Evolutionary conservation across 2,888 invertebrate species (phyloP).

Genomic region (Caenorhabditis angaria): DNA sequence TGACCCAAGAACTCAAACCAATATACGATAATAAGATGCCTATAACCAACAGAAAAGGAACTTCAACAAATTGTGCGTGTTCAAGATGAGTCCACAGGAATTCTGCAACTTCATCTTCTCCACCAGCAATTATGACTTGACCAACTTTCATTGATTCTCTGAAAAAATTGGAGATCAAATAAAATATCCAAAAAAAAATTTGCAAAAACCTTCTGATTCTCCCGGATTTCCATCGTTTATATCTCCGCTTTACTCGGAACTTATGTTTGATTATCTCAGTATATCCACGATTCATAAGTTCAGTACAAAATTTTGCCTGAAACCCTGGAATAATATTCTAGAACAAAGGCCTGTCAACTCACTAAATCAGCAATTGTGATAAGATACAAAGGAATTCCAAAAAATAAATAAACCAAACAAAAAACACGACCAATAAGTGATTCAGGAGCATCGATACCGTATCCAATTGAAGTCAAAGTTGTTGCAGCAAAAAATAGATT

Average conservation of each 20-base stretch:
- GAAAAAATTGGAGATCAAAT: too few species aligned
- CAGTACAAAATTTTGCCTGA: conserved; percentile 70
- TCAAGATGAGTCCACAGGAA: conserved; percentile 71
- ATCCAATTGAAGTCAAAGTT: conserved; percentile 67
- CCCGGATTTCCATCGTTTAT: conserved; percentile 59
- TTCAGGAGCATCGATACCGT: conserved; percentile 66
- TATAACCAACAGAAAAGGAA: conserved; percentile 66
- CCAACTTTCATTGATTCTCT: conserved; percentile 53
- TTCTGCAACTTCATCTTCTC: conserved; percentile 70
- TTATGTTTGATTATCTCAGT: conserved; percentile 69
- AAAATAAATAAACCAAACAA: conserved; percentile 64
- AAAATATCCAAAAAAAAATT: too few species aligned
- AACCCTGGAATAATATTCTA: not conserved
- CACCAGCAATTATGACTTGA: conserved; percentile 70
- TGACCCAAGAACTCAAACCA: conserved; percentile 55
- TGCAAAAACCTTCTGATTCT: conserved; percentile 43
- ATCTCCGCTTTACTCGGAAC: conserved; percentile 55
- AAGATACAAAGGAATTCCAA: conserved; percentile 70
- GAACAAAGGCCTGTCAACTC: not conserved
- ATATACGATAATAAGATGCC: conserved; percentile 52
- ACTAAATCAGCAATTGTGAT: conserved; percentile 69
- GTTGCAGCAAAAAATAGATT: conserved; percentile 69
- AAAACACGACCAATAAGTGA: conserved; percentile 64
- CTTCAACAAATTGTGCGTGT: conserved; percentile 70
- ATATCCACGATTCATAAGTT: conserved; percentile 68